Conservation (phyloP, 2,797 vertebrate genomes). For the Naso thynnoides region DNA sequence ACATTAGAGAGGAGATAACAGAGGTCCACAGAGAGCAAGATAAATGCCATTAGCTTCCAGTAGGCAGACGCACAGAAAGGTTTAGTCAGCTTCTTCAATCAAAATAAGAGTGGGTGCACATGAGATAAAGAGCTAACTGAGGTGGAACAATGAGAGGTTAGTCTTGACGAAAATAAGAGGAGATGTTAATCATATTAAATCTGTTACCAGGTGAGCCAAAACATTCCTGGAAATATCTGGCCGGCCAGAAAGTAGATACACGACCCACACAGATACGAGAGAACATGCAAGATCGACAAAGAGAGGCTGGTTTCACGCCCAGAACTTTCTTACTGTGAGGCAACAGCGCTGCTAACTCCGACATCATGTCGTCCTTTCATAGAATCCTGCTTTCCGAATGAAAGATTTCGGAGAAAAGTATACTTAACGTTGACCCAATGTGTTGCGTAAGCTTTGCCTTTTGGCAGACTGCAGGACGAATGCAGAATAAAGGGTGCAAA, state of each 20-base stretch:
- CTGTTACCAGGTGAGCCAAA: slow-evolving; percentile 18
- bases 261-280: no score
- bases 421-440: neutral
- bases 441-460: neutral
- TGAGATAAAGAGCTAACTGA: slow-evolving; percentile 31
- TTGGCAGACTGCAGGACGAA: neutral
- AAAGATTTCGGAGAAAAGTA: neutral
- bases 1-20: slow-evolving; percentile 1
- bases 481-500: neutral
- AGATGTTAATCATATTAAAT: slow-evolving; percentile 17
- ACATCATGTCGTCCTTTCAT: neutral
- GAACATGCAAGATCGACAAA: no score
- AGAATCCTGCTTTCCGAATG: neutral
- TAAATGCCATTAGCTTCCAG: slow-evolving; percentile 15
- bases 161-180: slow-evolving; percentile 26
- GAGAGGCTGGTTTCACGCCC: no score
- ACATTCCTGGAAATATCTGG: slow-evolving; percentile 18
- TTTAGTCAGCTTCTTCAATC: slow-evolving; percentile 19
- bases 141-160: slow-evolving; percentile 27
- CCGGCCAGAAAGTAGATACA: neutral
- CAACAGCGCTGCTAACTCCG: no score
- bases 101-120: slow-evolving; percentile 3
- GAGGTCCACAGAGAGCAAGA: neutral
- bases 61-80: neutral
- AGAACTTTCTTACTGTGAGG: no score